Evolutionary conservation across 35 echinoderm and acorn worm genomes (phyloP).

Genomic region (Lytechinus variegatus): DNA sequence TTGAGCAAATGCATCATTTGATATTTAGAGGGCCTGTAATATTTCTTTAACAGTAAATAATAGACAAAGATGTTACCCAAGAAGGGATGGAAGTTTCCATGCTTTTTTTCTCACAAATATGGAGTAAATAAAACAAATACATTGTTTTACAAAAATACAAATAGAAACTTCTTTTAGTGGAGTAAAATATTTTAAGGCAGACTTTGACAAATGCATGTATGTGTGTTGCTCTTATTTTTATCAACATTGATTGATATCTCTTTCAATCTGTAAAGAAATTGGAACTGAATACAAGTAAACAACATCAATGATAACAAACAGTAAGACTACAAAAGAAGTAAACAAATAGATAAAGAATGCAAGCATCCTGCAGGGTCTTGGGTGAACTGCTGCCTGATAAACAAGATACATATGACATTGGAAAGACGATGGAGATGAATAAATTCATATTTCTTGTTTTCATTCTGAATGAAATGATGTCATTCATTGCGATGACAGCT

Average conservation of each 20-base stretch:
- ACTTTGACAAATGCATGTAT: not conserved
- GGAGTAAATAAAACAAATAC: too few relatives aligned
- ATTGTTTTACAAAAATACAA: too few relatives aligned
- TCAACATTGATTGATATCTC: not conserved
- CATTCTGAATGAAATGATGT: not conserved
- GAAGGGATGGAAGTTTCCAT: too few relatives aligned
- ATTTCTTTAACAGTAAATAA: too few relatives aligned
- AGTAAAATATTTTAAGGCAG: not conserved
- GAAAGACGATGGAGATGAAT: not conserved
- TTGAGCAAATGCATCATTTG: too few relatives aligned
- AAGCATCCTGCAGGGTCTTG: not conserved
- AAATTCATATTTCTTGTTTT: conserved; percentile 21
- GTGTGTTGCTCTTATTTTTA: not conserved
- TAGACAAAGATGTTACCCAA: too few relatives aligned
- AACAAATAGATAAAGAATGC: not conserved
- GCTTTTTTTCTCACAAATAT: too few relatives aligned
- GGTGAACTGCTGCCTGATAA: not conserved
- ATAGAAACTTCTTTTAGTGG: too few relatives aligned
- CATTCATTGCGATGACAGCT: not conserved
- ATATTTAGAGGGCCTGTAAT: too few relatives aligned
- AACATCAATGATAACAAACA: not conserved
- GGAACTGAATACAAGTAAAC: not conserved
- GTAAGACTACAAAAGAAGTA: not conserved
- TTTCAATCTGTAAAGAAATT: not conserved
- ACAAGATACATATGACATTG: not conserved